Conservation (phyloP, 2,888 invertebrate species). For the Tenodera sinensis region DNA sequence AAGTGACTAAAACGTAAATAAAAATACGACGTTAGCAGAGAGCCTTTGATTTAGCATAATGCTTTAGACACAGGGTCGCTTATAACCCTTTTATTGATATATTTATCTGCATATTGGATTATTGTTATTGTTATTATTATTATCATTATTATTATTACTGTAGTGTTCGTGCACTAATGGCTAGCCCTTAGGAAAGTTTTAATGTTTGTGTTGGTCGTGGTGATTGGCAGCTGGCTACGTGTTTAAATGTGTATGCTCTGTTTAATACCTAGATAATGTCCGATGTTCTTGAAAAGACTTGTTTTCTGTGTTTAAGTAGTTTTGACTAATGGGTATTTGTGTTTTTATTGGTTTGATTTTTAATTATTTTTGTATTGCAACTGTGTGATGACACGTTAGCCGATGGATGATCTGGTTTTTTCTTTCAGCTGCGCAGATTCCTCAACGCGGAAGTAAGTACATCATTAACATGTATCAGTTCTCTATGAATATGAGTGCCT, state of each 20-base stretch:
- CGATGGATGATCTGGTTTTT: slow-evolving; percentile 46
- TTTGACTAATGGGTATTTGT: slow-evolving; percentile 1
- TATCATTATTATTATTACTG: not conserved
- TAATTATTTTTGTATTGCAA: slow-evolving; percentile 9
- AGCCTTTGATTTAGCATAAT: not conserved
- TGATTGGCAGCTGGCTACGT: slow-evolving; percentile 5
- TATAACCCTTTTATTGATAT: not conserved
- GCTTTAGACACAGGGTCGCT: not conserved
- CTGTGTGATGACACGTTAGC: slow-evolving; percentile 18
- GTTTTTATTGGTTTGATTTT: not conserved
- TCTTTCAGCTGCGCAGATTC: slow-evolving; percentile 84
- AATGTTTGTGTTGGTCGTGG: slow-evolving; percentile 6
- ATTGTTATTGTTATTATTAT: not conserved
- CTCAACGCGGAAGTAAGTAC: slow-evolving; percentile 85
- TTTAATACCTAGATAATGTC: slow-evolving; percentile 6
- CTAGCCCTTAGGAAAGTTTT: not conserved
- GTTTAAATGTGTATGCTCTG: not conserved
- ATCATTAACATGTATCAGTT: not conserved
- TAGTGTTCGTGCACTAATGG: not conserved
- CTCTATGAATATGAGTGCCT: not conserved
- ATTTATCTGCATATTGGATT: not conserved
- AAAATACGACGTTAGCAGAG: not conserved
- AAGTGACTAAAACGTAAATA: not conserved
- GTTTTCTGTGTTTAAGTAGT: slow-evolving; percentile 21
- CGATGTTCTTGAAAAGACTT: slow-evolving; percentile 25